Conservation (phyloP, 2,888 invertebrate species). For the Thereva nobilitata region DNA sequence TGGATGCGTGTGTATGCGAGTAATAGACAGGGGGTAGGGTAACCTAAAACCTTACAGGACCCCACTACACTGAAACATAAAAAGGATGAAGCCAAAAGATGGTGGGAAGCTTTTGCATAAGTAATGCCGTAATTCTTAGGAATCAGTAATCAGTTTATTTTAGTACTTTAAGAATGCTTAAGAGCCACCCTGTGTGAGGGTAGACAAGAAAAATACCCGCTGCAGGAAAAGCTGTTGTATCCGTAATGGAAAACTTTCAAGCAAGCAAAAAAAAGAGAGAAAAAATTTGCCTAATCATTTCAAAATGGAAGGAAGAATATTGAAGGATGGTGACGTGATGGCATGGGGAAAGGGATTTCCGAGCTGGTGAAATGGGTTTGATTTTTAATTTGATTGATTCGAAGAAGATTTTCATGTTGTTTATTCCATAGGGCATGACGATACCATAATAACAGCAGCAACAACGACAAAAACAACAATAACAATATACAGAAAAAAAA, state of each 20-base stretch:
- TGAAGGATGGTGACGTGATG: constrained; percentile 13
- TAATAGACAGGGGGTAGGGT: not conserved
- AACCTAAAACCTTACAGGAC: no score
- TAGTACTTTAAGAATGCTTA: constrained; percentile 19
- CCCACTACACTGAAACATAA: no score
- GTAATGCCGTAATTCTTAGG: constrained; percentile 11
- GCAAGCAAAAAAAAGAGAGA: not conserved
- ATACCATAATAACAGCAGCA: no score
- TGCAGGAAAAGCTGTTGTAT: constrained; percentile 9
- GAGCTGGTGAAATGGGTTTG: constrained; percentile 23
- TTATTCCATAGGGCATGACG: no score
- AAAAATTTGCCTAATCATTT: constrained; percentile 15
- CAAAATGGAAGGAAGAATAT: constrained; percentile 12
- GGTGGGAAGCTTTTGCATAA: constrained; percentile 21
- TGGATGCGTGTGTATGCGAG: constrained; percentile 1
- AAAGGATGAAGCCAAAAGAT: no score
- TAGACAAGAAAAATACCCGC: constrained; percentile 16
- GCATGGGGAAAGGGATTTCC: constrained; percentile 7
- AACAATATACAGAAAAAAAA: no score
- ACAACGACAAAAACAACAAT: no score
- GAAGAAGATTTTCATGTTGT: constrained; percentile 10
- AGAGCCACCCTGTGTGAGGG: not conserved
- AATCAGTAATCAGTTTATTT: constrained; percentile 31
- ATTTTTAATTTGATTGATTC: constrained; percentile 28
- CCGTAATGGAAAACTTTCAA: constrained; percentile 20